Evolutionary conservation across 2,113 vertebrate species (phyloP).

Genomic region (Carlito syrichta): DNA sequence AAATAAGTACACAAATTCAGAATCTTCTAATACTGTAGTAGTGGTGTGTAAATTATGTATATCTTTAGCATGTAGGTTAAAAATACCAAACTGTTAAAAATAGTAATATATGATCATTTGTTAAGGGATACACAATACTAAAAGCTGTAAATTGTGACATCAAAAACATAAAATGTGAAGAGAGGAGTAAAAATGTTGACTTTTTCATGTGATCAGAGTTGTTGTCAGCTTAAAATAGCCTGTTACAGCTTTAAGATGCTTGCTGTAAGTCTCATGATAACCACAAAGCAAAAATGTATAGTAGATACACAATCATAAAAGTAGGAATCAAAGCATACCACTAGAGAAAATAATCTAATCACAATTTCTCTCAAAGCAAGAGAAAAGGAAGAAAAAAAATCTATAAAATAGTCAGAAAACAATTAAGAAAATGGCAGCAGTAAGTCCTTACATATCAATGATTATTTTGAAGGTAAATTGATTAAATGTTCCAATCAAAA

Average conservation of each 20-base stretch:
- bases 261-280: background rate
- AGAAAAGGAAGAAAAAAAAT: background rate
- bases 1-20: background rate
- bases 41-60: background rate
- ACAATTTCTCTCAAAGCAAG: background rate
- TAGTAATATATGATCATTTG: background rate
- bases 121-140: background rate
- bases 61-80: background rate
- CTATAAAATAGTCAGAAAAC: background rate
- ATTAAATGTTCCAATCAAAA: background rate
- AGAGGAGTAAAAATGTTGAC: background rate
- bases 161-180: background rate
- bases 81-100: background rate
- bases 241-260: background rate
- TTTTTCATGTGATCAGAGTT: background rate
- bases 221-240: background rate
- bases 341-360: background rate
- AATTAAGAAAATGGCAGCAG: background rate
- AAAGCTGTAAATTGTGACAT: background rate
- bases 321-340: background rate
- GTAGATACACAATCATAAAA: background rate
- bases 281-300: background rate
- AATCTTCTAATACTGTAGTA: background rate
- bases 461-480: background rate
- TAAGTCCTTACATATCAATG: background rate